Evolutionary conservation across 1,140 invertebrate species (phyloP), one percentile per base, ranked within the genome.

Genomic region (Asbolus verrucosus): DNA sequence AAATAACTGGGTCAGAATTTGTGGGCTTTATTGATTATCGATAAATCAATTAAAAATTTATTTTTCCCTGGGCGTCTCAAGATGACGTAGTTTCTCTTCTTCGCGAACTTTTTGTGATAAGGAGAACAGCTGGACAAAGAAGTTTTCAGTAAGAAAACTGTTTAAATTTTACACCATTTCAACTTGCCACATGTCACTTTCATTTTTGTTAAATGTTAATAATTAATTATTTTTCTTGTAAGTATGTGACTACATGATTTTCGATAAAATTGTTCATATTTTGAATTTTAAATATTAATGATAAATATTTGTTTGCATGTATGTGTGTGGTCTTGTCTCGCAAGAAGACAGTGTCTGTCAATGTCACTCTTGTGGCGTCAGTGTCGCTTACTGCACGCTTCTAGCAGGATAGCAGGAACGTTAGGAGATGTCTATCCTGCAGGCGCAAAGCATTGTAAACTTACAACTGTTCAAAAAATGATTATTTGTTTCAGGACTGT

Each of bases 301-400:
- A n/a, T n/a, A n/a, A n/a, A n/a, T n/a, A n/a, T n/a, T n/a, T n/a
- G n/a, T n/a, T n/a, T n/a, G n/a, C n/a, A n/a, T n/a, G n/a, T n/a
- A n/a, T 27, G 24, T 27, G 11, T 36, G 33, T 36, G 33, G 6
- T 11, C 2, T 2, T 11, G 33, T 36, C 33, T n/a, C n/a, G n/a
- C n/a, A n/a, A 62, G 4, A 38, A 8, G 59, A 36, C 59, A 62
- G 18, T 36, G 59, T 62, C 59, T 19, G 36, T 62, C 59, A 39
- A 21, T 62, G 59, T 62, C 59, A 62, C 30, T 62, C 59, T 62
- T n/a, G 59, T 62, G 59, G 59, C 59, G 59, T 62, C 59, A 62
- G 59, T 39, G 59, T 62, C 59, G 59, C 59, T 36, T 36, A 68
- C 11, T 54, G 46, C 46, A 54, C 46, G 27, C 46, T 24, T 24